A percentile compares a stretch with the other conserved stretches of the same genome.
Conservation (phyloP, 2,888 invertebrate species). For the Campopleginae sp. region DNA sequence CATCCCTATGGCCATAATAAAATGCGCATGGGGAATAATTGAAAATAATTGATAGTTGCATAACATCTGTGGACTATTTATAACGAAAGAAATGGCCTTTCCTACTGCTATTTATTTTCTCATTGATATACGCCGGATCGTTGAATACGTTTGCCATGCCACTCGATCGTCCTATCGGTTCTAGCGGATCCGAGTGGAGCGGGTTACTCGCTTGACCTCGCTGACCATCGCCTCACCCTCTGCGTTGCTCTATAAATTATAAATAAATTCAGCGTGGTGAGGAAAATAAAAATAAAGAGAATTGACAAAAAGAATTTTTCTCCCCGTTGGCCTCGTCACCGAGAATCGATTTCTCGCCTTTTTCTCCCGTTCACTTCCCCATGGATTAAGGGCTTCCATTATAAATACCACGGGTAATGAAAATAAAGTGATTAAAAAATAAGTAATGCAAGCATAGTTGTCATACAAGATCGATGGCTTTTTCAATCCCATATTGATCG, state of each 20-base stretch:
- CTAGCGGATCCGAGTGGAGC: constrained; percentile 46
- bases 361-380: constrained; percentile 37
- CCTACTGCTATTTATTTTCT: constrained; percentile 27
- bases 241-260: constrained; percentile 65
- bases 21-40: background rate
- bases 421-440: background rate
- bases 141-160: constrained; percentile 21
- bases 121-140: background rate
- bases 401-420: background rate
- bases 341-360: constrained; percentile 62
- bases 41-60: constrained; percentile 9
- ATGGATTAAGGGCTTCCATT: constrained; percentile 34
- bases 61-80: constrained; percentile 6
- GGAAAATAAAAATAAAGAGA: constrained; percentile 19
- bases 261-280: constrained; percentile 60
- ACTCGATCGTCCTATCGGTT: background rate
- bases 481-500: background rate
- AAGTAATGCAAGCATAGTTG: background rate
- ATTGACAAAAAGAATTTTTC: constrained; percentile 32
- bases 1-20: background rate
- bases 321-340: constrained; percentile 60
- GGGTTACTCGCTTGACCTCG: constrained; percentile 59
- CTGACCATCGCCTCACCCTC: constrained; percentile 53
- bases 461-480: background rate
- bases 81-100: constrained; percentile 25